Base-by-base conservation (phyloP, 2,797 vertebrate genomes). In the Cryptoprocta ferox region DNA sequence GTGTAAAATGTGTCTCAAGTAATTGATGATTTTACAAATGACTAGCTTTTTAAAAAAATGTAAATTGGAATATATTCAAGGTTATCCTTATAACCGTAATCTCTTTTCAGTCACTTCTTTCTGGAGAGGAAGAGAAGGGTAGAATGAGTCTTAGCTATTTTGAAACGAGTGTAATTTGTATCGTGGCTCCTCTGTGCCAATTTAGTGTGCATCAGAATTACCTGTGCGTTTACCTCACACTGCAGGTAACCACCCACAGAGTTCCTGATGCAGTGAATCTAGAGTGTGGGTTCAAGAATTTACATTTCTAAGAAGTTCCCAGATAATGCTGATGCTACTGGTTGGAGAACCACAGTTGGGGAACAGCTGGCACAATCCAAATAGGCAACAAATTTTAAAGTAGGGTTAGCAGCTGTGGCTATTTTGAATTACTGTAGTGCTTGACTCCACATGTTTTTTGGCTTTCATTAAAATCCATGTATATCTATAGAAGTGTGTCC, bases 11-110 rank as follows among this genome's bases (percentile, higher is more conserved):
- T 70, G 28, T 92, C 71, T 68, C 42, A 75, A 86, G 48, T 76
- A 89, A 94, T 48, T 92, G 84, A 39, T 3, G 53, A 50, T 89
- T 92, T 89, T 80, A 68, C 80, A 94, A 68, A 92, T 15, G 32
- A 89, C 26, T 89, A 39, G 65, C 26, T 45, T 45, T 61, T 91
- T 14, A 45, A 63, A 42, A 84, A 80, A 78, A 84, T 70, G 24
- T 30, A 79, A 73, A 4, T 61, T 78, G 71, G n/a, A 91, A 37
- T 89, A 81, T 63, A 89, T 73, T 84, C 80, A 39, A 89, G 35
- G 66, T 81, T 66, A 65, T 78, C 42, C 15, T 11, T 85, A 10
- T 70, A 81, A 70, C 19, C 56, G 39, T 21, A 13, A 13, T 53
- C n/a, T 88, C 24, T 91, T 91, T 88, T 56, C 28, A 21, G 59